These are phyloP conservation scores for Diaprepes abbreviatus DNA, from an alignment of 2,888 invertebrate genomes.

Conservation along the genomic window DNA sequence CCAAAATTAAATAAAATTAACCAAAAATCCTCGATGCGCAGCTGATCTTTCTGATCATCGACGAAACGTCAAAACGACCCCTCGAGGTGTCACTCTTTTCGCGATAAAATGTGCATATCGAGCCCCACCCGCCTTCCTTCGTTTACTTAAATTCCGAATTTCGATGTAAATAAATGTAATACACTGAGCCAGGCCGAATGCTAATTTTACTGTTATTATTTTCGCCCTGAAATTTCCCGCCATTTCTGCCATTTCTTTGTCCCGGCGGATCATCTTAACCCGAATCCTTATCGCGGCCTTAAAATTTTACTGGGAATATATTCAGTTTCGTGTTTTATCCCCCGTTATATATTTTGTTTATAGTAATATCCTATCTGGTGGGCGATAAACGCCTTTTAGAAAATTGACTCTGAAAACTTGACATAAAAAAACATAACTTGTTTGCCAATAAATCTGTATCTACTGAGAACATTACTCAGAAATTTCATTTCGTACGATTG, in stretches of 20 bases:
- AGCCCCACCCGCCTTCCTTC: constrained; percentile 59
- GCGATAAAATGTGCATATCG: constrained; percentile 63
- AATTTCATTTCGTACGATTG: too few relatives aligned
- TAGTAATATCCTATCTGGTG: constrained; percentile 13
- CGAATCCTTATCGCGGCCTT: constrained; percentile 47
- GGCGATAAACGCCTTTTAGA: constrained; percentile 1
- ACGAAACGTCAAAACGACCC: constrained; percentile 23
- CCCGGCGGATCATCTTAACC: constrained; percentile 49
- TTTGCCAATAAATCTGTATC: too few relatives aligned
- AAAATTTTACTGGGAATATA: constrained; percentile 46
- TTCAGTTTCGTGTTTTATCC: constrained; percentile 34
- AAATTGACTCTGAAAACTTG: not conserved
- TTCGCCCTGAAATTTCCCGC: constrained; percentile 39
- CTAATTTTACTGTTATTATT: constrained; percentile 56
- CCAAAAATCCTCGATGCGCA: too few relatives aligned
- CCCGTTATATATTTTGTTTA: constrained; percentile 19
- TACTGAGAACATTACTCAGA: too few relatives aligned
- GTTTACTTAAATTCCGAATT: constrained; percentile 64
- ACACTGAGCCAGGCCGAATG: constrained; percentile 57
- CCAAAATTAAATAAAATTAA: too few relatives aligned
- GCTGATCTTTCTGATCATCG: not conserved
- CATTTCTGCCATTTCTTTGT: constrained; percentile 44
- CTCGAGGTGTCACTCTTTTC: constrained; percentile 48
- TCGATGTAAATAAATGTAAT: constrained; percentile 63
- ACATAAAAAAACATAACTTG: too few relatives aligned